These are phyloP conservation scores for Todiramphus saurophagus DNA, from an alignment of 2,113 vertebrate genomes.

Conservation along the genomic window DNA sequence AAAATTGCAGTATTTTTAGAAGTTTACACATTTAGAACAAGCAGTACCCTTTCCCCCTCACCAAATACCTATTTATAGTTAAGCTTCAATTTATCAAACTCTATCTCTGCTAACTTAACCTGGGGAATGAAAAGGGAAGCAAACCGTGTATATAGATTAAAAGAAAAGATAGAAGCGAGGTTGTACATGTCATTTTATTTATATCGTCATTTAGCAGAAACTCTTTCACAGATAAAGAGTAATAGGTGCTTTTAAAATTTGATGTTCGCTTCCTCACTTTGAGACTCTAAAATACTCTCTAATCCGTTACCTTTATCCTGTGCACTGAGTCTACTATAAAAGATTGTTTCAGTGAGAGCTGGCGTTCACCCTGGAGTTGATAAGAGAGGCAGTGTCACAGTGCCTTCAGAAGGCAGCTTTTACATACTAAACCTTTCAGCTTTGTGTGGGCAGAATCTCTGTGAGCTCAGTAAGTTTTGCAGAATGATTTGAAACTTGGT, in stretches of 20 bases:
- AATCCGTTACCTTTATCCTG: not conserved
- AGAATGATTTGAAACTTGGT: not conserved
- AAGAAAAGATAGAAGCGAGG: not conserved
- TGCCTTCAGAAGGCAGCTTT: not conserved
- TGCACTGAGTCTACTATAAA: not conserved
- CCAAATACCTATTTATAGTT: not conserved
- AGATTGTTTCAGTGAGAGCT: not conserved
- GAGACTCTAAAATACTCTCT: not conserved
- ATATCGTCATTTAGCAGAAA: not conserved
- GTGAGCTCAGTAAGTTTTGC: not conserved
- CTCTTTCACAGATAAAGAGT: not conserved
- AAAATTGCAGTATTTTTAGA: constrained; percentile 2
- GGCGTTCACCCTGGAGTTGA: not conserved
- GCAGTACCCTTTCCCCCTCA: not conserved
- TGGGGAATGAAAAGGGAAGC: not conserved
- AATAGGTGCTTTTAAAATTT: constrained; percentile 3
- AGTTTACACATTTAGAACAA: not conserved
- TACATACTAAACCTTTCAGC: not conserved
- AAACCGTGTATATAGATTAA: not conserved
- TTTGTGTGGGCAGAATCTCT: constrained; percentile 9
- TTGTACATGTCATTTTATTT: not conserved
- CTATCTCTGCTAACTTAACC: not conserved
- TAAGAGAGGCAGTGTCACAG: not conserved
- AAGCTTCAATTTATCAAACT: not conserved
- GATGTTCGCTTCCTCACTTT: not conserved